Evolutionary conservation across 2,888 invertebrate species (phyloP), one percentile per base, ranked within the genome.

Genomic region (Hirtodrosophila alboralis): DNA sequence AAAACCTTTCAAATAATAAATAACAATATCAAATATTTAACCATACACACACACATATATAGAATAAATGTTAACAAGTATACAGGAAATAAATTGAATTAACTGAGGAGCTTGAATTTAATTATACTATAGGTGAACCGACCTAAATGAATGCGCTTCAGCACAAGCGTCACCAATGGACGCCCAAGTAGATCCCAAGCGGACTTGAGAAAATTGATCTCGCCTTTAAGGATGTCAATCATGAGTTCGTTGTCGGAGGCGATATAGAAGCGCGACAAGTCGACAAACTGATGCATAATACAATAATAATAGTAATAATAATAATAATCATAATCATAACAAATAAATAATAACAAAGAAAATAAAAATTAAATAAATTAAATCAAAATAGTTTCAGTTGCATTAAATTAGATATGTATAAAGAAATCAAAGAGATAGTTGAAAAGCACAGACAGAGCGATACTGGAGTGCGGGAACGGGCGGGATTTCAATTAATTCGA

Each of bases 181-280:
- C 99, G 94, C 88, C 99, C 99, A 90, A 98, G 94, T 92, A 97
- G 96, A 92, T 96, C 96, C 99, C 99, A 99, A 91, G 97, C 97
- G 87, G 96, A 96, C 93, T 98, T 98, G 93, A 98, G 94, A 93
- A 98, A 98, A 93, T 97, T 96, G 90, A 98, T 96, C 93, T 98
- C 98, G 86, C 96, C 96, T 93, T 97, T 97, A 92, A 98, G 96
- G 91, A 96, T 96, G 93, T 99, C 98, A 90, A 98, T 96, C 95
- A 98, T 95, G 92, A 99, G 94, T 92, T 98, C 97, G 92, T 96
- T 96, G 93, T 99, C 99, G 90, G 97, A 97, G 90, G 98, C 98
- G 91, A 98, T 96, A 95, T 99, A 99, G 94, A 98, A 98, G 91
- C 97, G 95, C 90, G 96, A 95, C 93, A 96, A 95, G 93, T 99